Percentiles rank a stretch among this genome's conserved stretches.
Conservation (phyloP, 2,888 invertebrate genomes). For the Eupithecia subfuscata region DNA sequence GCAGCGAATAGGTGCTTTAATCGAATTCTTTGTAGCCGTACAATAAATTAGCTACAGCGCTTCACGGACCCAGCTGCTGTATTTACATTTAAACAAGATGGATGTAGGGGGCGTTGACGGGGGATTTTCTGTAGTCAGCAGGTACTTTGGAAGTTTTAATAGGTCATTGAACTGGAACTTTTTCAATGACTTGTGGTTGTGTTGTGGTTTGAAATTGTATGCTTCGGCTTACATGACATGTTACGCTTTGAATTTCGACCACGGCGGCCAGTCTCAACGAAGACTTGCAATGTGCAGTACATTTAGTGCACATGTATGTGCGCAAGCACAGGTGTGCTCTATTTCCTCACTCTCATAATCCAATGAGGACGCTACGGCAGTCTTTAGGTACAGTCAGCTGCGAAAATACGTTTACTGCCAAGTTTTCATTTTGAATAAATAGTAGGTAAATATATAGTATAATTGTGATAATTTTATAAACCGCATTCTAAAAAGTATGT, state of each 20-base stretch:
- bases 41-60: conserved; percentile 43
- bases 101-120: conserved; percentile 31
- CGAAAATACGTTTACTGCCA: too few species aligned
- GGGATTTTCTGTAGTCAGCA: conserved; percentile 11
- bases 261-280: too few species aligned
- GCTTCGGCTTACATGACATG: too few species aligned
- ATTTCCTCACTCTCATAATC: not conserved
- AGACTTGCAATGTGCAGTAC: not conserved
- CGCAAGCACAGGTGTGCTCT: not conserved
- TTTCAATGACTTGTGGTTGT: too few species aligned
- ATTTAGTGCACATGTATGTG: not conserved
- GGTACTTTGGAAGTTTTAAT: not conserved
- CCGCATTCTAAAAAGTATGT: too few species aligned
- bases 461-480: too few species aligned
- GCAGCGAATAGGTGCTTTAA: conserved; percentile 37
- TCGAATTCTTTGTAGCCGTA: conserved; percentile 47
- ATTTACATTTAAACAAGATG: conserved; percentile 47
- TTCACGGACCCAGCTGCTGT: conserved; percentile 41
- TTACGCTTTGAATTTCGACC: too few species aligned
- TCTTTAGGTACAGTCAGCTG: too few species aligned
- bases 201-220: too few species aligned
- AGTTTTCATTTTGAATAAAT: too few species aligned
- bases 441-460: too few species aligned
- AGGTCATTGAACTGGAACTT: conserved; percentile 4
- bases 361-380: too few species aligned